Base-by-base conservation (phyloP, 2,113 vertebrate genomes). In the Microcebus murinus region DNA sequence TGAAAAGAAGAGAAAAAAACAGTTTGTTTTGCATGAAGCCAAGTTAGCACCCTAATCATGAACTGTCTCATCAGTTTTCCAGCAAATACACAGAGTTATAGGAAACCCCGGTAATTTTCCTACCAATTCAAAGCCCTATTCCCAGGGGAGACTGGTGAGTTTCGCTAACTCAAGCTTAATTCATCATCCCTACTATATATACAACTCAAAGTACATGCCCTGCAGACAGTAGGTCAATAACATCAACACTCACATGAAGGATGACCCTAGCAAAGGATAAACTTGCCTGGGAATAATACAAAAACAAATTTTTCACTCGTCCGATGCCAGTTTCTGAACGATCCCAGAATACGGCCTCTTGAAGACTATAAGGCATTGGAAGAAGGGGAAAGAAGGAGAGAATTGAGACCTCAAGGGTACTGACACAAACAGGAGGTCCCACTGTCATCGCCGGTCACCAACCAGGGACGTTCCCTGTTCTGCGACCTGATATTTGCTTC, bases 101-200 rank as follows among this genome's bases (percentile, higher is more conserved):
- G 87, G 85, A 89, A 90, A 74, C 39, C 25, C 39, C 45, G 61
- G 36, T 45, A 34, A 91, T 55, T 95, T 96, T 61, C 87, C 86
- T 63, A 82, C 12, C 79, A 34, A 93, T 68, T 61, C 77, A 94
- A 94, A 97, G 82, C 50, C 93, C 52, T 39, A 39, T 39, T 96
- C 91, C 70, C 86, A 74, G 42, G 45, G 48, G 20, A 97, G 55
- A 52, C 76, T 74, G 29, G 67, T 27, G 4, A 57, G n/a, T 80
- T 96, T 95, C 50, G 65, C 82, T 65, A 84, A 80, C 50, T 89
- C 55, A 42, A 93, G 91, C 67, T 95, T 96, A 95, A 97, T 97
- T 96, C 93, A 97, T 96, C 92, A 90, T 89, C 68, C 36, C 82
- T 67, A 83, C 68, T 29, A 85, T 93, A 89, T 93, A 83, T 61